Evolutionary conservation across 2,113 vertebrate species (phyloP).

Genomic region (Laticauda laticaudata): DNA sequence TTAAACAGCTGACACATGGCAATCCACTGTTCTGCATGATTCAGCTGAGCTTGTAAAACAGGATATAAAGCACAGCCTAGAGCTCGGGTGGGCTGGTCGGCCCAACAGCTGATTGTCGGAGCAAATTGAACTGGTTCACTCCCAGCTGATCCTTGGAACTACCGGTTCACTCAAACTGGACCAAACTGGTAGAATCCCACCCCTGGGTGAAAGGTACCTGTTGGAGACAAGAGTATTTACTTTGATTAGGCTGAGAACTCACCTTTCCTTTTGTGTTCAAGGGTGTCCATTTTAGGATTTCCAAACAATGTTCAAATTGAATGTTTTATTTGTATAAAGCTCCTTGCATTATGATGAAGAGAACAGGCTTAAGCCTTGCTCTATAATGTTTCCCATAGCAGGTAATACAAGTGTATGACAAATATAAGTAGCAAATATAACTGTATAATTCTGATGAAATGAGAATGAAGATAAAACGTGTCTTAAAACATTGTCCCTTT

Average conservation of each 20-base stretch:
- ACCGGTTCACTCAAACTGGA: too few species aligned
- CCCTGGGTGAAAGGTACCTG: neutral
- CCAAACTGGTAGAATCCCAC: too few species aligned
- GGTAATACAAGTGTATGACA: neutral
- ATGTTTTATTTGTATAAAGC: neutral
- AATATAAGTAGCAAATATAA: neutral
- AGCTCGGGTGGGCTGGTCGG: too few species aligned
- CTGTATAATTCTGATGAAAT: neutral
- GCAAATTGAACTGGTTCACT: too few species aligned
- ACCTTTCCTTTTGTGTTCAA: neutral
- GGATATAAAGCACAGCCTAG: too few species aligned
- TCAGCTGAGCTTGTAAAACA: too few species aligned
- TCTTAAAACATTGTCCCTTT: constrained; percentile 10
- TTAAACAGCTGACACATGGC: too few species aligned
- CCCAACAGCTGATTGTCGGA: too few species aligned
- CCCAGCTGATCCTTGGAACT: too few species aligned
- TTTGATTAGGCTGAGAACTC: neutral
- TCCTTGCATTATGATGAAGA: neutral
- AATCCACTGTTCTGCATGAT: too few species aligned
- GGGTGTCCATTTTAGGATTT: neutral
- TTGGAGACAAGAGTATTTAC: neutral
- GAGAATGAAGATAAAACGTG: constrained; percentile 5
- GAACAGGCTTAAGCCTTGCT: neutral
- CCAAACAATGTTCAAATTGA: neutral
- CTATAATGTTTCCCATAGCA: neutral